Percentiles rank a stretch among this genome's conserved stretches.
These are phyloP conservation scores for Stenotaenia linearis DNA, from an alignment of 2,888 invertebrate genomes.

Conservation along the genomic window DNA sequence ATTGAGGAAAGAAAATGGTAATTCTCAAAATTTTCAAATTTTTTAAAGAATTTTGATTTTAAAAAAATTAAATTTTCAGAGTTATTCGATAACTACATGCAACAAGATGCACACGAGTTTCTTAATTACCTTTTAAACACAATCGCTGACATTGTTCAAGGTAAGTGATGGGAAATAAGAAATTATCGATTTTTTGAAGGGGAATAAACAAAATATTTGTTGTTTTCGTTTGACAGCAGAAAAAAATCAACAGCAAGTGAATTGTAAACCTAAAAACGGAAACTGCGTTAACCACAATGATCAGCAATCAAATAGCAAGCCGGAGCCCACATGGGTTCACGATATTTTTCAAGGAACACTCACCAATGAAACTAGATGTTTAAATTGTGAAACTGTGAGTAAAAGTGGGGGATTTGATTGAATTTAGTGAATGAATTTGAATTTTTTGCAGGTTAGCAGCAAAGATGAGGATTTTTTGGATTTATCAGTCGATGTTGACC, in stretches of 20 bases:
- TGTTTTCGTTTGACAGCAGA: conserved; percentile 28
- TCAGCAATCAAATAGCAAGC: conserved; percentile 46
- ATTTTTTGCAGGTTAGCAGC: conserved; percentile 63
- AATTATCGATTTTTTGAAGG: neutral
- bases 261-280: conserved; percentile 35
- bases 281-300: conserved; percentile 27
- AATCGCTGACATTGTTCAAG: conserved; percentile 94
- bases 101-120: conserved; percentile 99
- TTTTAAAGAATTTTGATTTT: neutral
- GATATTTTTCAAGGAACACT: conserved; percentile 99
- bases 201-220: conserved; percentile 18
- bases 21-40: neutral
- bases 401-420: neutral
- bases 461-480: conserved; percentile 99
- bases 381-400: conserved; percentile 95
- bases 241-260: conserved; percentile 34
- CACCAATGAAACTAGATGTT: conserved; percentile 96
- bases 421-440: neutral
- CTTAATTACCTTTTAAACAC: conserved; percentile 98
- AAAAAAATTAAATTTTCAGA: conserved; percentile 57
- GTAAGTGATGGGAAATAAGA: conserved; percentile 53
- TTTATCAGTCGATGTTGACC: conserved; percentile 97
- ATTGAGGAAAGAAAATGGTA: conserved; percentile 95
- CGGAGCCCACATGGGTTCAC: conserved; percentile 97
- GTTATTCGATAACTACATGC: conserved; percentile 99